Evolutionary conservation across 64 coral and sea anemone genomes (phyloP), one percentile per base, ranked within the genome.

Genomic region (Pocillopora damicornis): DNA sequence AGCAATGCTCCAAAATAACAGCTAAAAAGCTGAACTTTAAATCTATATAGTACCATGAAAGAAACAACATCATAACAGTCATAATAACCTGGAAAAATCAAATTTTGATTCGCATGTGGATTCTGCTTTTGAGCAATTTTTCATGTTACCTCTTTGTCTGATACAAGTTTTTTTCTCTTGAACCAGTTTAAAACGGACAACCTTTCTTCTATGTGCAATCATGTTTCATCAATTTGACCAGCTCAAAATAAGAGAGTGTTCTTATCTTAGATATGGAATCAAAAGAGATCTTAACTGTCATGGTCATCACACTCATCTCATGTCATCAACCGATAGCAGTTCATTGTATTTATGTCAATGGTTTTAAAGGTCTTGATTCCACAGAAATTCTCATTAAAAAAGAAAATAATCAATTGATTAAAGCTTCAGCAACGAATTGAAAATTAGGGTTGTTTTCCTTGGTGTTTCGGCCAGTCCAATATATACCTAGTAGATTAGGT

Each of bases 151-250:
- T 85, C 81, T 85, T 10, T 73, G 42, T 58, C 72, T 71, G 13
- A 58, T 15, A 57, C 62, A 42, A 13, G 22, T 42, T 58, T 73
- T 58, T 26, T n/a, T 71, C 17, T 66, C 63, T 14, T 72, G 81
- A 85, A 72, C 81, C 23, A 38, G 64, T 22, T 85, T 85, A 85
- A 85, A 85, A 30, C 81, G 81, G 10, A 85, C 81, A n/a, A 85
- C 65, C 72, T 85, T 85, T 85, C 81, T 66, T 4, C 81, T 18
- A 14, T 56, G 37, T 7, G 35, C 68, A 14, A 73, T 66, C 81
- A 85, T 85, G 69, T 63, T 51, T 7, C 7, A 51, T 51, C 42
- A 51, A 51, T 51, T 72, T 72, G 81, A 20, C 61, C 18, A 83
- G 34, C 37, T 51, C 42, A 58, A 72, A 38, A 72, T 85, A 14